Conservation (phyloP, 1,140 invertebrate species). For the Agrypnia vestita region DNA sequence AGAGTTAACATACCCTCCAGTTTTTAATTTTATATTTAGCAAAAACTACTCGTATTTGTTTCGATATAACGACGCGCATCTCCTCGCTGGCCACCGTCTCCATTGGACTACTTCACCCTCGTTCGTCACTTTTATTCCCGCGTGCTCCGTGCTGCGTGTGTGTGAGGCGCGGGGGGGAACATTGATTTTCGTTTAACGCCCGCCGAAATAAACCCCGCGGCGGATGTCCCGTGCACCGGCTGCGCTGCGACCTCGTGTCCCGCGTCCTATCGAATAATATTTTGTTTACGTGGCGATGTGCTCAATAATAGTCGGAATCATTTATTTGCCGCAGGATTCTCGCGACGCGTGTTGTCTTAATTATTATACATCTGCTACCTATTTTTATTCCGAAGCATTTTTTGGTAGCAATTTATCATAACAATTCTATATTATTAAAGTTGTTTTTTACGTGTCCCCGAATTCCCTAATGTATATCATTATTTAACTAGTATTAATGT, state of each 20-base stretch:
- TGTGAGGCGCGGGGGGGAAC: neutral
- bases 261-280: constrained; percentile 19
- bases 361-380: too few relatives aligned
- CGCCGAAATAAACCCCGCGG: constrained; percentile 32
- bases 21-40: too few relatives aligned
- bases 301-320: constrained; percentile 11
- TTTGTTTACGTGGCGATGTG: constrained; percentile 19
- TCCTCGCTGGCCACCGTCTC: neutral
- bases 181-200: constrained; percentile 46
- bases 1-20: too few relatives aligned
- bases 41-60: too few relatives aligned
- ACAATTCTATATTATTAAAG: too few relatives aligned
- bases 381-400: too few relatives aligned
- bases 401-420: too few relatives aligned
- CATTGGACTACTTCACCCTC: neutral
- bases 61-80: too few relatives aligned
- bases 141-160: neutral
- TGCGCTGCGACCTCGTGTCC: neutral
- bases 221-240: neutral
- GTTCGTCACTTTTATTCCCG: constrained; percentile 7
- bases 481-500: too few relatives aligned
- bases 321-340: constrained; percentile 30
- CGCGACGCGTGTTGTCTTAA: constrained; percentile 4
- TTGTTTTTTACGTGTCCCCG: too few relatives aligned
- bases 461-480: too few relatives aligned